Percentiles rank a stretch among this genome's conserved stretches.
Conservation (phyloP, 2,888 invertebrate genomes). For the Ganaspis brasiliensis region DNA sequence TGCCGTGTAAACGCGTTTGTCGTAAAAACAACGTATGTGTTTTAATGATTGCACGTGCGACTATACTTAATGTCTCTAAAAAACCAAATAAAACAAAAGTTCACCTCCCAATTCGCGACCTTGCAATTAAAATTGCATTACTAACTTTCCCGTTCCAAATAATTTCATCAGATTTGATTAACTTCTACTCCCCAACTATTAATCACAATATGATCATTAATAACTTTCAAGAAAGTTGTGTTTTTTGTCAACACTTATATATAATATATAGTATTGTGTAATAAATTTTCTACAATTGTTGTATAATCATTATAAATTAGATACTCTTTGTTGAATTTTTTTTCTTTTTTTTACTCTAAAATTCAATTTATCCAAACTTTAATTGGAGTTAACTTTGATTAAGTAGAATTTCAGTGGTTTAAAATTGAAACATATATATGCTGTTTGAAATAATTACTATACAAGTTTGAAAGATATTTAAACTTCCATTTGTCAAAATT, state of each 20-base stretch:
- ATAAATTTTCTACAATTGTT: no score
- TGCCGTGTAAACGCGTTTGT: slow-evolving; percentile 14
- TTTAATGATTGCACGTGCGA: slow-evolving; percentile 35
- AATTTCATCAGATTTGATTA: slow-evolving; percentile 5
- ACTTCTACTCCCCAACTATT: slow-evolving; percentile 6
- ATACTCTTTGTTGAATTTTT: no score
- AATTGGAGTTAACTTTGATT: no score
- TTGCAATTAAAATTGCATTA: neutral
- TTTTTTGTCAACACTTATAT: neutral
- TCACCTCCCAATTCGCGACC: neutral
- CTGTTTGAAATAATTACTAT: no score
- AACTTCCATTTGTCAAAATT: no score
- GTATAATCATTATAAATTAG: no score
- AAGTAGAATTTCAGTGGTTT: no score
- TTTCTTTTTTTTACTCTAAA: no score
- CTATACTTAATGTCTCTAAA: slow-evolving; percentile 6
- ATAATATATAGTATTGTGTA: neutral
- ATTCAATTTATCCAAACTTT: no score
- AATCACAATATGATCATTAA: neutral
- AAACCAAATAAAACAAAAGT: neutral
- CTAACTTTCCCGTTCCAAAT: neutral
- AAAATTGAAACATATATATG: no score
- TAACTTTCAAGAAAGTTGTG: neutral
- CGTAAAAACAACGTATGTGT: slow-evolving; percentile 11
- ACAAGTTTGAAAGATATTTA: no score